Conservation (phyloP, 2,797 vertebrate species). For the Notolabrus celidotus region DNA sequence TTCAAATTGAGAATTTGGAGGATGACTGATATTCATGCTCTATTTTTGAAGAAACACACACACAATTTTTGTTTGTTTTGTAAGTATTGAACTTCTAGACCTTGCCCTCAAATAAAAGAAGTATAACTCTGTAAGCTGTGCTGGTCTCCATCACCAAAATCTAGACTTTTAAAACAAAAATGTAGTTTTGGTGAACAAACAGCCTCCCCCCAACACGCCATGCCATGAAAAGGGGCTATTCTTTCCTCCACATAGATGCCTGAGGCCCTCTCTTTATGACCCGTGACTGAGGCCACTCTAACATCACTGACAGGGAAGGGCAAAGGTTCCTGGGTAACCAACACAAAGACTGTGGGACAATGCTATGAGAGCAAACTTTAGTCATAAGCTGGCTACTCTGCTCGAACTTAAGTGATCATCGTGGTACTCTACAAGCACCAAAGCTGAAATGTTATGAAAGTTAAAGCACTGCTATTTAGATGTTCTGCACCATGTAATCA, state of each 20-base stretch:
- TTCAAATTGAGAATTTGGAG: too few relatives aligned
- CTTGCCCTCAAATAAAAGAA: not conserved
- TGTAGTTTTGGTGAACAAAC: slow-evolving; percentile 52
- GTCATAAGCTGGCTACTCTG: slow-evolving; percentile 55
- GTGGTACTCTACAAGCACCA: slow-evolving; percentile 38
- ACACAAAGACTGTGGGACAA: slow-evolving; percentile 83
- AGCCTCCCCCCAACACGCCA: slow-evolving; percentile 65
- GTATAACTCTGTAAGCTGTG: not conserved
- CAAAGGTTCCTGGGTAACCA: slow-evolving; percentile 86
- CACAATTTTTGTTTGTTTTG: too few relatives aligned
- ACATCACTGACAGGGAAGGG: slow-evolving; percentile 84
- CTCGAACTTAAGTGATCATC: slow-evolving; percentile 54
- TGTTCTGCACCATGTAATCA: not conserved
- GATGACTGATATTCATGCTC: too few relatives aligned
- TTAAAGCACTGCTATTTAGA: slow-evolving; percentile 13
- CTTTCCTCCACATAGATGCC: slow-evolving; percentile 76
- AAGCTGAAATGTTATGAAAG: slow-evolving; percentile 36
- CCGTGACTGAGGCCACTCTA: slow-evolving; percentile 84
- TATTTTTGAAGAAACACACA: too few relatives aligned
- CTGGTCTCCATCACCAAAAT: slow-evolving; percentile 16
- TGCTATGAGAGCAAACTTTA: slow-evolving; percentile 75
- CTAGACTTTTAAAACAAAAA: slow-evolving; percentile 44
- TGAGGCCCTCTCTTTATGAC: slow-evolving; percentile 84
- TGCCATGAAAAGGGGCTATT: slow-evolving; percentile 77
- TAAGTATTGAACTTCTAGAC: not conserved